Conservation (phyloP, 2,797 vertebrate genomes). For the Tapirus indicus region DNA sequence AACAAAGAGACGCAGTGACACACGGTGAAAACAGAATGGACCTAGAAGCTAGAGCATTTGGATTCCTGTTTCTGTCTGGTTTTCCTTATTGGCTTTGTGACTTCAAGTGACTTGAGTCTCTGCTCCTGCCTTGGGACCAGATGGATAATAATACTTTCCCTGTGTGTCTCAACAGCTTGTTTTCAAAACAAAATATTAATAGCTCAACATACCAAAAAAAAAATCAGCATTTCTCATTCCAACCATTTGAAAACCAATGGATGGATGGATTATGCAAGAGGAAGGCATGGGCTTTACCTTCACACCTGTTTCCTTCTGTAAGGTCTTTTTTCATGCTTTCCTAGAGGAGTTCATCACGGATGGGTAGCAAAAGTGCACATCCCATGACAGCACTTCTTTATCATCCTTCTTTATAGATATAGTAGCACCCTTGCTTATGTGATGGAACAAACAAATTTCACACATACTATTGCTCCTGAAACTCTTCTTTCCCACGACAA, state of each 20-base stretch:
- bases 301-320: neutral
- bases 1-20: neutral
- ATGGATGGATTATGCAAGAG: neutral
- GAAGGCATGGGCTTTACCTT: neutral
- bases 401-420: neutral
- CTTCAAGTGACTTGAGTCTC: neutral
- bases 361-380: neutral
- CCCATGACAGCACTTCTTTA: neutral
- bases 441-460: neutral
- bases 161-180: neutral
- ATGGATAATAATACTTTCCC: neutral
- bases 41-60: neutral
- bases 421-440: neutral
- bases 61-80: neutral
- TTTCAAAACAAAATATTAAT: conserved; percentile 32
- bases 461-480: neutral
- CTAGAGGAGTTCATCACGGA: neutral
- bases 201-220: neutral
- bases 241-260: neutral
- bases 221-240: neutral
- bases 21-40: neutral
- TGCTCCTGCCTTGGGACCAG: neutral
- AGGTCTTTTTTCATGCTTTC: neutral
- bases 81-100: neutral
- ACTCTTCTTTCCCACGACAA: neutral